Evolutionary conservation across 2,888 invertebrate genomes (phyloP).

Genomic region (Clusia tigrina): DNA sequence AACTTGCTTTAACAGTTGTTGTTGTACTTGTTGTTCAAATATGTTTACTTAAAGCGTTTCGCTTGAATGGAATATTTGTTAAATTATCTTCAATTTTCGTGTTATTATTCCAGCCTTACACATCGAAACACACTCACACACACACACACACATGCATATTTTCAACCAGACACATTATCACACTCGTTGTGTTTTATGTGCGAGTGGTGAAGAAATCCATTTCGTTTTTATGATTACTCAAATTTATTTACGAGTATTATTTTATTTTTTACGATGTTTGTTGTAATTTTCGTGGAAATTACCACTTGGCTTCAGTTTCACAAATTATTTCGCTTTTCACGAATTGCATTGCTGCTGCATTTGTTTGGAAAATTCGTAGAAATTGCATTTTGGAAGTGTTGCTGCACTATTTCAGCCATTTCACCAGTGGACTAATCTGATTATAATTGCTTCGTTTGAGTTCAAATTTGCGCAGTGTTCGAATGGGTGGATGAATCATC

Average conservation of each 20-base stretch:
- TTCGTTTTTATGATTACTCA: background rate
- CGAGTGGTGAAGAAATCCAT: background rate
- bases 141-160: background rate
- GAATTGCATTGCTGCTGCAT: no score
- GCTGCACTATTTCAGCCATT: no score
- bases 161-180: background rate
- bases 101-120: no score
- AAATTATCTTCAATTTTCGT: background rate
- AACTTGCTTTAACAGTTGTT: no score
- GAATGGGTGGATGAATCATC: no score
- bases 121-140: slow-evolving; percentile 1
- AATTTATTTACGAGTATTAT: background rate
- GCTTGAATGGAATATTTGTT: background rate
- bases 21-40: background rate
- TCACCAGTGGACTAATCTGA: no score
- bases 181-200: background rate
- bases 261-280: background rate
- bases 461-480: no score
- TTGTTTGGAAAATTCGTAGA: no score
- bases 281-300: background rate
- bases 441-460: no score
- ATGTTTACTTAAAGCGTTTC: background rate
- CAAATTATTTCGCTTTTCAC: background rate
- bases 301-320: background rate
- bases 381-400: no score